Conservation (phyloP, 2,888 invertebrate species). For the Stratiomys singularior region DNA sequence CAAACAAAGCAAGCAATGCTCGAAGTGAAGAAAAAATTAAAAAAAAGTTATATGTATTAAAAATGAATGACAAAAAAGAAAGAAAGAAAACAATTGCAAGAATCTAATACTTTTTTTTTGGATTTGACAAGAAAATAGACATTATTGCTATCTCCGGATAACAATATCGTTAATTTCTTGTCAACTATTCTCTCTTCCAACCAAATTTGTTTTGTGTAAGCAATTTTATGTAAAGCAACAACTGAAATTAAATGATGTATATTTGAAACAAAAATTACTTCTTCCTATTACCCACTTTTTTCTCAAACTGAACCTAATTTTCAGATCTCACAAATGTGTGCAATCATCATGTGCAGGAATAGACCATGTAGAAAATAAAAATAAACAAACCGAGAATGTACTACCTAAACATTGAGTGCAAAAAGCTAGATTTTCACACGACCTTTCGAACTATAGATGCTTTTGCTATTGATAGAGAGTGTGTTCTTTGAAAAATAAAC, state of each 20-base stretch:
- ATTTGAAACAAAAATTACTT: conserved; percentile 31
- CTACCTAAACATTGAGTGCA: conserved; percentile 46
- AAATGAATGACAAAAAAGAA: not conserved
- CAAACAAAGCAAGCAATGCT: conserved; percentile 47
- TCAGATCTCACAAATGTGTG: conserved; percentile 64
- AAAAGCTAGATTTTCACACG: conserved; percentile 33
- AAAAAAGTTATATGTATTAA: not conserved
- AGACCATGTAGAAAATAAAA: conserved; percentile 1
- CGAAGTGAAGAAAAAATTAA: conserved; percentile 7
- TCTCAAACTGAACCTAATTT: conserved; percentile 65
- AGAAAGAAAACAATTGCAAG: not conserved
- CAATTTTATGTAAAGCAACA: conserved; percentile 53
- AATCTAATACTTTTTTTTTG: conserved; percentile 49
- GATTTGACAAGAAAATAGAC: conserved; percentile 48
- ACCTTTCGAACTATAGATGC: conserved; percentile 38
- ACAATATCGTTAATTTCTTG: conserved; percentile 50
- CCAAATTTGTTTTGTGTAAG: conserved; percentile 52
- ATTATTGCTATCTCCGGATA: conserved; percentile 43
- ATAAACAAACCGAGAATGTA: conserved; percentile 40
- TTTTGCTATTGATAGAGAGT: conserved; percentile 42
- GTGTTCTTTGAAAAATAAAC: conserved; percentile 17
- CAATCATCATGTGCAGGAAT: conserved; percentile 53
- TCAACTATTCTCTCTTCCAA: conserved; percentile 49
- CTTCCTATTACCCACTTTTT: conserved; percentile 46
- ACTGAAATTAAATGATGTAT: conserved; percentile 14